Evolutionary conservation across 2,888 invertebrate genomes (phyloP).

Genomic region (Eristalis tenax): DNA sequence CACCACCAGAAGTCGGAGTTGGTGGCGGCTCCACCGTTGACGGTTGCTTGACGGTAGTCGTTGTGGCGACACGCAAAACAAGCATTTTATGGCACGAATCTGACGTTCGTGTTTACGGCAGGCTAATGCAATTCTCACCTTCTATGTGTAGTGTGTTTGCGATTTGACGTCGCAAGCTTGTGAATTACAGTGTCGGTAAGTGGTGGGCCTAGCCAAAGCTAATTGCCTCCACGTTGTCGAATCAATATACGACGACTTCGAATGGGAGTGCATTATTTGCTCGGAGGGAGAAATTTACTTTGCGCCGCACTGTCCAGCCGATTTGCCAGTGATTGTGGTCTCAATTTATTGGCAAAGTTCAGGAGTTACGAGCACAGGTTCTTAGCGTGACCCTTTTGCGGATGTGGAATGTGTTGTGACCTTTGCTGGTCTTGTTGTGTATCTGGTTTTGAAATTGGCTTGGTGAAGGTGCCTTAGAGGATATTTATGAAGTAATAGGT

Average conservation of each 20-base stretch:
- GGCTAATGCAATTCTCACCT: constrained; percentile 71
- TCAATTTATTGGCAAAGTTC: constrained; percentile 44
- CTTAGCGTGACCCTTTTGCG: constrained; percentile 30
- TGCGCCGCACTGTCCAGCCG: constrained; percentile 40
- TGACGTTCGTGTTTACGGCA: constrained; percentile 70
- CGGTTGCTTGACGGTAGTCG: constrained; percentile 61
- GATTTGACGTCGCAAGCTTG: constrained; percentile 49
- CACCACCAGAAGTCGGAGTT: background rate
- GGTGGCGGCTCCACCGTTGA: background rate
- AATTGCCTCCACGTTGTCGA: constrained; percentile 28
- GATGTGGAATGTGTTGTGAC: constrained; percentile 46
- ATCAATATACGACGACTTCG: constrained; percentile 18
- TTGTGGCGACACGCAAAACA: constrained; percentile 70
- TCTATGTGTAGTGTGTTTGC: constrained; percentile 61
- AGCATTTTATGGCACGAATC: constrained; percentile 70
- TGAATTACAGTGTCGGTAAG: constrained; percentile 48
- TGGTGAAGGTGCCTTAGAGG: constrained; percentile 2
- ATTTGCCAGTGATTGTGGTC: constrained; percentile 50
- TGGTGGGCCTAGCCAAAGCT: constrained; percentile 46
- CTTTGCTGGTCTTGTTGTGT: constrained; percentile 53
- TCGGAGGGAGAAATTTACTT: constrained; percentile 33
- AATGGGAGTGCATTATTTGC: constrained; percentile 42
- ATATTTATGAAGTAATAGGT: constrained; percentile 28
- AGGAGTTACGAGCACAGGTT: constrained; percentile 23
- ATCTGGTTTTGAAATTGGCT: constrained; percentile 34